Evolutionary conservation across 2,888 invertebrate species (phyloP), one percentile per base, ranked within the genome.

Genomic region (Julus scanicus): DNA sequence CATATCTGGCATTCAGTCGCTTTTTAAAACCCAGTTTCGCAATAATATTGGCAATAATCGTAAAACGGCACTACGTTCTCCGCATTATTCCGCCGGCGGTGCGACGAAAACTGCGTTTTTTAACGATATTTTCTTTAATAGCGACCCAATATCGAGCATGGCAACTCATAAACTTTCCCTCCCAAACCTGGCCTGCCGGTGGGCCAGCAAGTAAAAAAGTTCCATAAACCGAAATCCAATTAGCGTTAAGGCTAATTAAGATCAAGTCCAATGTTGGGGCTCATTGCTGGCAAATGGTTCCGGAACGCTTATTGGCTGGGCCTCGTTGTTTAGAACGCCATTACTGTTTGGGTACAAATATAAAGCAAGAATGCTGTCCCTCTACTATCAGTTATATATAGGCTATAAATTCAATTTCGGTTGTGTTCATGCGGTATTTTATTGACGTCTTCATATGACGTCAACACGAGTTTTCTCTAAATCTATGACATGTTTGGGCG

Each of bases 21-120:
- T 71, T 71, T 71, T 71, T 71, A 71, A 71, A 71, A 71, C 71
- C 29, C 71, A 29, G 71, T 71, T 71, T 71, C 71, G 71, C 71
- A 71, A 71, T 71, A 71, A 71, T 71, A 71, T 20, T 9, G 71
- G 71, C 29, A 71, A 71, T 71, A 71, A 71, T 20, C 71, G 71
- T 71, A 71, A 71, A 71, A n/a, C 71, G 71, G 71, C 71, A 71
- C 71, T 20, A 71, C 71, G n/a, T 63, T 63, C 17, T n/a, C 57
- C 57, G 57, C 57, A n/a, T 71, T 29, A 71, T 29, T 20, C 71
- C 71, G 20, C 71, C 71, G 6, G 71, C 20, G 29, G 71, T 29
- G 29, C 71, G 8, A 71, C 6, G 29, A 20, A 71, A 71, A 71
- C 71, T 20, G 71, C 71, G 71, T 71, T 71, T 71, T 71, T 71